Evolutionary conservation across 2,888 invertebrate genomes (phyloP).

Genomic region (Patella caerulea): DNA sequence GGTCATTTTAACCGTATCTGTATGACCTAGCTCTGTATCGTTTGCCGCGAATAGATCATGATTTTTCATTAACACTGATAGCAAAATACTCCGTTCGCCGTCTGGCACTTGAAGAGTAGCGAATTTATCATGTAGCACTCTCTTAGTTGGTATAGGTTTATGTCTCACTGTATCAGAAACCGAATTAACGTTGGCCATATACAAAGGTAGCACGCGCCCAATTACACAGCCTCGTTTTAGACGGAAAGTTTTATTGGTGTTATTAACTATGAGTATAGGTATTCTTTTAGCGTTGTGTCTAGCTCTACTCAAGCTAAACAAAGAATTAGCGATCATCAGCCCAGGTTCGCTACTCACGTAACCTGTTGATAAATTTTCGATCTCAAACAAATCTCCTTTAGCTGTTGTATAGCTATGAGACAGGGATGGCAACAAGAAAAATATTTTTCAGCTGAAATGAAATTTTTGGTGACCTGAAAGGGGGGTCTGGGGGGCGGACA

Average conservation of each 20-base stretch:
- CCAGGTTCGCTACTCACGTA: not conserved
- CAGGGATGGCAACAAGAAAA: too few species aligned
- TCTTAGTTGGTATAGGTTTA: not conserved
- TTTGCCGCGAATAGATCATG: constrained; percentile 30
- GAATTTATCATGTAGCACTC: not conserved
- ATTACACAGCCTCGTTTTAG: constrained; percentile 9
- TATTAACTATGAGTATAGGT: not conserved
- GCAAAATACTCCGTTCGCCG: not conserved
- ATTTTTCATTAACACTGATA: not conserved
- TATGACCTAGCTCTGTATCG: constrained; percentile 29
- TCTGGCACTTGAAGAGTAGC: not conserved
- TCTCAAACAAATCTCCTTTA: too few species aligned
- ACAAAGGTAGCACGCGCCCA: not conserved
- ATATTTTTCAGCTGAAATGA: too few species aligned
- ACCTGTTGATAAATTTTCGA: not conserved
- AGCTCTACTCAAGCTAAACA: not conserved
- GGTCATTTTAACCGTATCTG: constrained; percentile 28
- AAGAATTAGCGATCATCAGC: not conserved
- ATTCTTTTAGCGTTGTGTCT: not conserved
- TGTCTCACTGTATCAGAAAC: not conserved
- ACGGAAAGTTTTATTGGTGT: constrained; percentile 3
- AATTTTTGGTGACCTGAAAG: too few species aligned
- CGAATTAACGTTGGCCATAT: too few species aligned
- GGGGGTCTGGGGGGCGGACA: too few species aligned
- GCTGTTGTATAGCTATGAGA: too few species aligned